Evolutionary conservation across 2,888 invertebrate species (phyloP), one percentile per base, ranked within the genome.

Genomic region (Hydraecia micacea): DNA sequence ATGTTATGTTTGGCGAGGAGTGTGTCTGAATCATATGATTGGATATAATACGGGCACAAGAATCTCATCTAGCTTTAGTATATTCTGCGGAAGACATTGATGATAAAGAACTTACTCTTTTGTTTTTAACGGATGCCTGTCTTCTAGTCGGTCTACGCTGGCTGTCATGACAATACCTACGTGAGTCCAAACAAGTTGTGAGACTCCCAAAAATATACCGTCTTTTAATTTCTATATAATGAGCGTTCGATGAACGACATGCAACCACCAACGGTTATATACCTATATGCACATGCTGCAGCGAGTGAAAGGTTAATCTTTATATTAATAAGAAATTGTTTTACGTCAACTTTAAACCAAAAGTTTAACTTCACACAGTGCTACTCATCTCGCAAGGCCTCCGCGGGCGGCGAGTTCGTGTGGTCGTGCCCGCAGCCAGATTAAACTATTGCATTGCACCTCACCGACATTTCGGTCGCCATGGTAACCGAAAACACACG

Each of bases 371-470:
- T 73, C 75, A 77, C 65, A 82, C 80, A 73, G 90, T 91, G 88
- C 63, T 81, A 91, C 90, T 83, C 80, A 90, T 77, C 92, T 85
- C 85, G 88, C 93, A 93, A 94, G 93, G 93, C 91, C 94, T 93
- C 90, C 90, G 90, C 93, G 92, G 93, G 94, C 93, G 94, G 93
- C 91, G 90, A 91, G 90, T 91, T 94, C 95, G 94, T 94, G 94
- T 94, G 92, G 93, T 96, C 95, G 95, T 96, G 95, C 94, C 92
- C 91, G 90, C 90, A 92, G 92, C 89, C 91, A 94, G 93, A 94
- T 94, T 94, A 94, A 94, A 95, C 94, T 95, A 94, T 95, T 95
- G 95, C 95, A 94, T 95, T 93, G 95, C 94, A 93, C 93, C 94
- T 94, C 92, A 91, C 93, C 93, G 93, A 93, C 92, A 93, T 95